These are phyloP conservation scores for Prorops nasuta DNA, from an alignment of 1,140 invertebrate genomes.

Conservation along the genomic window DNA sequence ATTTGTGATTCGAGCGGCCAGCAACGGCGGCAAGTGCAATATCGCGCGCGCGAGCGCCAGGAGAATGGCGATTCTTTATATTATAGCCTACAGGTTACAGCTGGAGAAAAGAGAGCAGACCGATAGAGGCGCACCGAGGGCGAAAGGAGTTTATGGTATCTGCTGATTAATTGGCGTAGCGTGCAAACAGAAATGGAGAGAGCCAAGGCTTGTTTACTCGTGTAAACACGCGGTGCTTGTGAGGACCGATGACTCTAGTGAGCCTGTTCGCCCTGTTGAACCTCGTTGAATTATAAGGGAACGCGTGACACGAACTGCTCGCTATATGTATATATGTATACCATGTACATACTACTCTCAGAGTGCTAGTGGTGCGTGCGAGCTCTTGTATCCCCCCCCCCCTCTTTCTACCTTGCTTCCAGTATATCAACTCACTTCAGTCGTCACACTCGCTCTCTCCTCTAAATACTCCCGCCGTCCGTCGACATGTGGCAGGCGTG, in stretches of 20 bases:
- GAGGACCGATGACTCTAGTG: slow-evolving; percentile 27
- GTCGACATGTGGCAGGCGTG: slow-evolving; percentile 54
- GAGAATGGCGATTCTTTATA: too few relatives aligned
- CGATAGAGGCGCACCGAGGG: too few relatives aligned
- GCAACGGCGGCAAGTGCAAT: too few relatives aligned
- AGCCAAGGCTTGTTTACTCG: slow-evolving; percentile 46
- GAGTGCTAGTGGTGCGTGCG: background rate
- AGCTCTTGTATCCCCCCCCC: background rate
- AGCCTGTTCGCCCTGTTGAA: slow-evolving; percentile 1
- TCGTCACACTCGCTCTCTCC: background rate
- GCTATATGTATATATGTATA: too few relatives aligned
- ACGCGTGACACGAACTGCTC: slow-evolving; percentile 27
- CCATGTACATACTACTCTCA: too few relatives aligned
- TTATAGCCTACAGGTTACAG: too few relatives aligned
- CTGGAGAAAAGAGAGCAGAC: too few relatives aligned
- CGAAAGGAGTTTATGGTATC: slow-evolving; percentile 34
- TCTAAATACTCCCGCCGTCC: background rate
- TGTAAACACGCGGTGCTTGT: slow-evolving; percentile 27
- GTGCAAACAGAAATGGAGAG: slow-evolving; percentile 42
- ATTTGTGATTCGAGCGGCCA: too few relatives aligned
- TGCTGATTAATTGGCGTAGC: slow-evolving; percentile 48
- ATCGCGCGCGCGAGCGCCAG: too few relatives aligned
- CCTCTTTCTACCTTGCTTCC: too few relatives aligned
- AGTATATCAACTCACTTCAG: too few relatives aligned
- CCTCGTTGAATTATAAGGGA: slow-evolving; percentile 28